A percentile compares a stretch with the other conserved stretches of the same genome.
These are phyloP conservation scores for Macquaria ambigua DNA, from an alignment of 2,113 vertebrate genomes.

Conservation along the genomic window DNA sequence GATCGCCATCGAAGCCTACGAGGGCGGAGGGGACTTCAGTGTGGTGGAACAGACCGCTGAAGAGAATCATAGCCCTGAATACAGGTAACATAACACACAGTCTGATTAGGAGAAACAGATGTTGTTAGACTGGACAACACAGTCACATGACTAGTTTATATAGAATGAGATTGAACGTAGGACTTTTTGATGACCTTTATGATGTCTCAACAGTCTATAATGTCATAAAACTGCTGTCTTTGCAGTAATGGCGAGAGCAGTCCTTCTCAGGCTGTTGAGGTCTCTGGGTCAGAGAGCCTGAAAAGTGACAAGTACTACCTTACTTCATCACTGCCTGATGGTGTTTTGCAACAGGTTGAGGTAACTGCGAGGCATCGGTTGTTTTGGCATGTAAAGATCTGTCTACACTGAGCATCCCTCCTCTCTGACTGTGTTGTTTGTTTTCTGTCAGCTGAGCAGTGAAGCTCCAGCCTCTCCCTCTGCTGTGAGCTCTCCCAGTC, in stretches of 20 bases:
- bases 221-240: slow-evolving; percentile 39
- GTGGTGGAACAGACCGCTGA: slow-evolving; percentile 88
- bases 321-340: slow-evolving; percentile 81
- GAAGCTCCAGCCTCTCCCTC: slow-evolving; percentile 86
- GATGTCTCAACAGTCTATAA: neutral
- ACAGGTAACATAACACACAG: slow-evolving; percentile 68
- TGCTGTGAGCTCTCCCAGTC: slow-evolving; percentile 72
- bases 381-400: neutral
- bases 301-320: slow-evolving; percentile 89
- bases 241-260: slow-evolving; percentile 78
- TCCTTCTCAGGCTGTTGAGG: slow-evolving; percentile 80
- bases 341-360: slow-evolving; percentile 89
- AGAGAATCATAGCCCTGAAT: slow-evolving; percentile 84
- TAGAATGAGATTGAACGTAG: neutral
- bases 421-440: slow-evolving; percentile 17
- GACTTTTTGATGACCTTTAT: neutral
- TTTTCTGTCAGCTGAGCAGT: slow-evolving; percentile 82
- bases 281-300: slow-evolving; percentile 81
- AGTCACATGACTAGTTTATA: neutral
- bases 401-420: too few relatives aligned
- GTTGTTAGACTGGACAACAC: neutral
- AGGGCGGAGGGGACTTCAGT: slow-evolving; percentile 86
- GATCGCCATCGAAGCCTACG: slow-evolving; percentile 88
- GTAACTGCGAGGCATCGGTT: slow-evolving; percentile 71
- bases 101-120: neutral